Evolutionary conservation across 2,113 vertebrate species (phyloP).

Genomic region (Motacilla tschutschensis): DNA sequence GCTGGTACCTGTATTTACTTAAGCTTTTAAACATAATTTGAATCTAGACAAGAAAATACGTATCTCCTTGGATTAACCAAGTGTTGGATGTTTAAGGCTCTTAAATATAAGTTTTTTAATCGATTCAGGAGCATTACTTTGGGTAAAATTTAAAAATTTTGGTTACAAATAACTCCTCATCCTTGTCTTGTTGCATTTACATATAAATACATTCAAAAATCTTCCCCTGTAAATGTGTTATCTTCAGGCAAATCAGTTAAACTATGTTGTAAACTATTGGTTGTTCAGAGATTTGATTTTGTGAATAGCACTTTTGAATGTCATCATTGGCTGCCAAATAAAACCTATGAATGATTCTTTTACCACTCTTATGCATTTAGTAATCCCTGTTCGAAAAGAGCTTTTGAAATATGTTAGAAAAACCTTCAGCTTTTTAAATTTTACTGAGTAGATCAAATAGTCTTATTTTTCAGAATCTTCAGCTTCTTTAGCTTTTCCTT

Average conservation of each 20-base stretch:
- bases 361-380: neutral
- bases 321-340: neutral
- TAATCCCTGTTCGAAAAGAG: neutral
- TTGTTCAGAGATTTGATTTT: neutral
- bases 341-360: neutral
- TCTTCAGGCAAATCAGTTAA: neutral
- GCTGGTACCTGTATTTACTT: neutral
- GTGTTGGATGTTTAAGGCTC: neutral
- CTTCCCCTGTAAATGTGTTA: neutral
- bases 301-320: neutral
- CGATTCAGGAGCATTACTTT: neutral
- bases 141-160: neutral
- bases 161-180: neutral
- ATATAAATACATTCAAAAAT: neutral
- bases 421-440: fast-evolving
- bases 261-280: neutral
- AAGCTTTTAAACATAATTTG: neutral
- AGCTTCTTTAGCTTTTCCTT: neutral
- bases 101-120: neutral
- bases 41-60: neutral
- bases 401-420: neutral
- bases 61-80: neutral
- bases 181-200: neutral
- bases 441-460: neutral
- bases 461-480: neutral